phyloP scores from a whole-genome alignment of 1,140 invertebrate genomes.

The Macrocentrus cingulum region DNA sequence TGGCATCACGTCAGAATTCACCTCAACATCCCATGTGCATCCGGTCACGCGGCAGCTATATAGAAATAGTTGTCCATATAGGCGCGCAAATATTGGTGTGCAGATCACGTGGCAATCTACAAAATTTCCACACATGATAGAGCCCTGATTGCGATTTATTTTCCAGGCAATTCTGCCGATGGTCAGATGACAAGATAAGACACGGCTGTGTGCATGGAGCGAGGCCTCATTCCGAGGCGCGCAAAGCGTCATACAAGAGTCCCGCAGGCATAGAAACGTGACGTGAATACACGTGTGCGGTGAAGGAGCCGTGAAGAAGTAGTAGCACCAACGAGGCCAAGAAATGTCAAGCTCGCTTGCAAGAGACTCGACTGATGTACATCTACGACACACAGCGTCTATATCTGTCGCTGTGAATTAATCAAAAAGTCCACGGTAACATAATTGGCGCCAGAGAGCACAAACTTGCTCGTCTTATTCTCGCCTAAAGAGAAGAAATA shows the following conservation, averaged over 20 bases:
- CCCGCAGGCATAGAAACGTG: constrained; percentile 15
- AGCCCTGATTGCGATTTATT: constrained; percentile 11
- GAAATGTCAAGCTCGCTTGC: constrained; percentile 1
- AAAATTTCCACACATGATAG: too few species aligned
- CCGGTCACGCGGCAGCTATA: too few species aligned
- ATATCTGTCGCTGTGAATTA: too few species aligned
- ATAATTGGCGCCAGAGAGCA: neutral
- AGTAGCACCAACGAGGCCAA: neutral
- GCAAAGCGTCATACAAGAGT: constrained; percentile 20
- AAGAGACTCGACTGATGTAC: too few species aligned
- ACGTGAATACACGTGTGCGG: constrained; percentile 21
- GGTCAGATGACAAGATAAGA: constrained; percentile 26
- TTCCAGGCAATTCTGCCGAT: constrained; percentile 2
- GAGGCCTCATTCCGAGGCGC: constrained; percentile 7
- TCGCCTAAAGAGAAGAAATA: neutral
- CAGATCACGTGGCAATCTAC: too few species aligned
- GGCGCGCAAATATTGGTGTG: too few species aligned
- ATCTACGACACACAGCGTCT: too few species aligned
- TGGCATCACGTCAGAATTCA: too few species aligned
- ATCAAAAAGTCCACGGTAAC: neutral
- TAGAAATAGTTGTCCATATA: too few species aligned
- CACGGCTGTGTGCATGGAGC: constrained; percentile 16
- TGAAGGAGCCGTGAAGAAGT: neutral
- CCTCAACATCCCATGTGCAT: too few species aligned
- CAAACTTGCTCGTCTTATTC: neutral